Evolutionary conservation across 2,888 invertebrate genomes (phyloP).

Genomic region (Nineta flava): DNA sequence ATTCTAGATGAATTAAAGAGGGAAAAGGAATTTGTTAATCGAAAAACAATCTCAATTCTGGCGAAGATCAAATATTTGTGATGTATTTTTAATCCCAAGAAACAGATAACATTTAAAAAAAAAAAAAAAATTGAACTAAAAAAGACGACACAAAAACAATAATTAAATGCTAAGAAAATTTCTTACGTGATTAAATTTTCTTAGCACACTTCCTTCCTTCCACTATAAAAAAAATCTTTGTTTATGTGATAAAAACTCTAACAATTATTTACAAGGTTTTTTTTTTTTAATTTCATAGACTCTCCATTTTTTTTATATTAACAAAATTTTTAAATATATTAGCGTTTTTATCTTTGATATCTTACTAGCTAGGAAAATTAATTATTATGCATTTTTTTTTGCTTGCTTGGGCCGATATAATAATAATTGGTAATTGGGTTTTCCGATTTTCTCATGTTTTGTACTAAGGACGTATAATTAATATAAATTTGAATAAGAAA

Average conservation of each 20-base stretch:
- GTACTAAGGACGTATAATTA: constrained; percentile 7
- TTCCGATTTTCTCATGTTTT: constrained; percentile 1
- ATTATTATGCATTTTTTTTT: background rate
- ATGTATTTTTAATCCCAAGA: no score
- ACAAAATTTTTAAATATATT: constrained; percentile 2
- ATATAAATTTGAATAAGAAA: background rate
- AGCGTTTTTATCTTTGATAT: constrained; percentile 3
- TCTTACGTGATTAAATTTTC: no score
- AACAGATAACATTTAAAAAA: no score
- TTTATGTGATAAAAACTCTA: background rate
- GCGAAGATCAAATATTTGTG: no score
- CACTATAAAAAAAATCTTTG: background rate
- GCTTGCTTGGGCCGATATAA: constrained; percentile 2
- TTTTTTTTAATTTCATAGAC: no score
- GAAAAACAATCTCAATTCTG: no score
- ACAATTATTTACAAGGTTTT: background rate
- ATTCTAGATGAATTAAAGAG: no score
- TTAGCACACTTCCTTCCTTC: no score
- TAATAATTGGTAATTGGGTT: background rate
- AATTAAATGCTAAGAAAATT: no score
- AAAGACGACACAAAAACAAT: no score
- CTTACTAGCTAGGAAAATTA: constrained; percentile 5
- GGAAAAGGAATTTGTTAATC: no score
- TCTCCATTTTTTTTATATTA: background rate
- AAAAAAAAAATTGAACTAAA: no score